Conservation (phyloP, 2,888 invertebrate genomes). For the Chalcosyrphus nemorum region DNA sequence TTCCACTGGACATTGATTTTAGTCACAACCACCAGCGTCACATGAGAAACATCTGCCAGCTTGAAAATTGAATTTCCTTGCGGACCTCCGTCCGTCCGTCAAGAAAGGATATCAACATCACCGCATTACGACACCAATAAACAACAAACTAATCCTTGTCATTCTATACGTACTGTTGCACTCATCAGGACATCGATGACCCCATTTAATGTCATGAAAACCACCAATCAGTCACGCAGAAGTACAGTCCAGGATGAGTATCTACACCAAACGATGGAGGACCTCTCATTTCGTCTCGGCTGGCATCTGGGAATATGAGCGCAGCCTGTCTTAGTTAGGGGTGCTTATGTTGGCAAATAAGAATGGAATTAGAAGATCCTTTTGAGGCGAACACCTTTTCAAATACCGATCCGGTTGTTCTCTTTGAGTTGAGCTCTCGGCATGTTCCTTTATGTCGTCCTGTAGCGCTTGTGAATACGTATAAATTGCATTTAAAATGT, state of each 20-base stretch:
- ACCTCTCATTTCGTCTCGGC: conserved; percentile 58
- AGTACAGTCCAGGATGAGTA: conserved; percentile 38
- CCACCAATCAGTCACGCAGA: conserved; percentile 73
- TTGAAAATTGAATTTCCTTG: conserved; percentile 29
- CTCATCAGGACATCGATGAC: conserved; percentile 60
- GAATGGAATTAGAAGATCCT: conserved; percentile 62
- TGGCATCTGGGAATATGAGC: conserved; percentile 53
- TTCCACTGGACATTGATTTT: conserved; percentile 42
- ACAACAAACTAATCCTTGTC: conserved; percentile 42
- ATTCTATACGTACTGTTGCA: neutral
- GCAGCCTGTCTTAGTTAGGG: conserved; percentile 32
- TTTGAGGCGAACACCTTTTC: conserved; percentile 47
- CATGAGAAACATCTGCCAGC: conserved; percentile 46
- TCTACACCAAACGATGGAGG: conserved; percentile 35
- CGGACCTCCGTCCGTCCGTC: neutral
- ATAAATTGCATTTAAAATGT: conserved; percentile 76
- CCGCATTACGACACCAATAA: conserved; percentile 49
- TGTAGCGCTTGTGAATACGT: conserved; percentile 56
- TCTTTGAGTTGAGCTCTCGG: conserved; percentile 6
- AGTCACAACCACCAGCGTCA: neutral
- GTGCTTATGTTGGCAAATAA: conserved; percentile 68
- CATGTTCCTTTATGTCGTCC: conserved; percentile 16
- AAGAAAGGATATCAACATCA: conserved; percentile 51
- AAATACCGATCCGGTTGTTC: conserved; percentile 33
- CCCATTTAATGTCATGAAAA: conserved; percentile 71